These are phyloP conservation scores for Chaenogobius annularis DNA, from an alignment of 2,113 vertebrate genomes.

Conservation along the genomic window DNA sequence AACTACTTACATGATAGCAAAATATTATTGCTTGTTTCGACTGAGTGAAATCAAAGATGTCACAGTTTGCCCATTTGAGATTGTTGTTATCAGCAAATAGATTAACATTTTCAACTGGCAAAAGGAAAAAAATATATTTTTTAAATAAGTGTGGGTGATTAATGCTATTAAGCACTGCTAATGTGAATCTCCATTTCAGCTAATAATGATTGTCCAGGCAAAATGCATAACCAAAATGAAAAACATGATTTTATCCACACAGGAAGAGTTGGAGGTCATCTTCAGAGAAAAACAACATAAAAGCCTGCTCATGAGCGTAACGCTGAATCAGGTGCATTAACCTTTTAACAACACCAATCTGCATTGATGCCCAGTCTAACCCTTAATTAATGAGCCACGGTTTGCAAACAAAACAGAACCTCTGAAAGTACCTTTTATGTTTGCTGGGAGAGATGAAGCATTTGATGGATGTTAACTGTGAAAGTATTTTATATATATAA, in stretches of 20 bases:
- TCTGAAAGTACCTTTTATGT: constrained; percentile 4
- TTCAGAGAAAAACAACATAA: constrained; percentile 37
- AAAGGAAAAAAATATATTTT: neutral
- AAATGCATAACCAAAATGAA: constrained; percentile 31
- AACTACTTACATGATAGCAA: no score
- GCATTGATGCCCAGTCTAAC: constrained; percentile 22
- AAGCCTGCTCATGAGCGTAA: constrained; percentile 37
- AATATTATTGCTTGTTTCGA: no score
- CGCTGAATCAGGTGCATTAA: constrained; percentile 44
- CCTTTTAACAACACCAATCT: constrained; percentile 38
- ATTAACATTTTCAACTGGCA: no score
- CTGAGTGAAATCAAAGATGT: no score
- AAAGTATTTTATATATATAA: neutral
- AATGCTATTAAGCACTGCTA: neutral
- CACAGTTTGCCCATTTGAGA: no score
- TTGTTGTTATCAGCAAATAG: no score
- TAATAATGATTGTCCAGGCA: constrained; percentile 27
- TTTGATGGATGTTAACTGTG: neutral
- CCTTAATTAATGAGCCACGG: constrained; percentile 25
- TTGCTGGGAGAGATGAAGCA: constrained; percentile 4
- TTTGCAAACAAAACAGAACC: constrained; percentile 12
- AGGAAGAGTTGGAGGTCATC: constrained; percentile 31
- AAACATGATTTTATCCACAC: constrained; percentile 34
- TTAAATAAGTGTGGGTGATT: neutral
- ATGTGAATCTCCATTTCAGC: constrained; percentile 6